A percentile compares a stretch with the other conserved stretches of the same genome.
Conservation (phyloP, 2,888 invertebrate genomes). For the Resseliella maxima region DNA sequence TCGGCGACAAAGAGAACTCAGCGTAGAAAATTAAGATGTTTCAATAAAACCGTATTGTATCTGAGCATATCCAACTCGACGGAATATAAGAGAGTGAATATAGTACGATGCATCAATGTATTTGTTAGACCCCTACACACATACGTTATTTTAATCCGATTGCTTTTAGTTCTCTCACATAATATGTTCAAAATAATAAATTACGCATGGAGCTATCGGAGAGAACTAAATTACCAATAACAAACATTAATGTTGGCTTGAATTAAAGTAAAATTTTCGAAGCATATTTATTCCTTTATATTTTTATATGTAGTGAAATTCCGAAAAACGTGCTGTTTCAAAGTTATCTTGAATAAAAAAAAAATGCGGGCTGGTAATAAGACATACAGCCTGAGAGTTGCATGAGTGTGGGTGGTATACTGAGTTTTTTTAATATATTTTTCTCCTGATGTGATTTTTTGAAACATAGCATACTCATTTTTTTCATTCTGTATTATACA, state of each 20-base stretch:
- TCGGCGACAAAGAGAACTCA: slow-evolving; percentile 30
- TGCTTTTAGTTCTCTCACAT: too few relatives aligned
- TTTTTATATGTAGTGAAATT: not conserved
- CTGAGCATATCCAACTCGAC: not conserved
- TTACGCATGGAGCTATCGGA: too few relatives aligned
- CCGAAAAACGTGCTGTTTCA: not conserved
- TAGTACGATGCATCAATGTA: not conserved
- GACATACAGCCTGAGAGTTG: not conserved
- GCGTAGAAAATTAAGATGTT: slow-evolving; percentile 53
- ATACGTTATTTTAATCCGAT: not conserved
- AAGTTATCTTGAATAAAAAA: not conserved
- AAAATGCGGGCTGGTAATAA: not conserved
- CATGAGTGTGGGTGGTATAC: not conserved
- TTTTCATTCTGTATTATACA: not conserved
- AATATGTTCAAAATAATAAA: too few relatives aligned
- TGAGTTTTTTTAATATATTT: not conserved
- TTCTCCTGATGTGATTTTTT: not conserved
- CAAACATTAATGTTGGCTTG: too few relatives aligned
- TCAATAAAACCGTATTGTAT: slow-evolving; percentile 39
- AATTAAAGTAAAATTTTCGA: too few relatives aligned
- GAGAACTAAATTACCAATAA: too few relatives aligned
- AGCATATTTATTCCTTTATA: too few relatives aligned
- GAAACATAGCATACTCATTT: not conserved
- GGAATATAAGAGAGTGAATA: not conserved
- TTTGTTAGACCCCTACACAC: too few relatives aligned